These are phyloP conservation scores for Haliclona indistincta DNA, from an alignment of 37 sponge, comb jelly and placozoan genomes.

Conservation along the genomic window DNA sequence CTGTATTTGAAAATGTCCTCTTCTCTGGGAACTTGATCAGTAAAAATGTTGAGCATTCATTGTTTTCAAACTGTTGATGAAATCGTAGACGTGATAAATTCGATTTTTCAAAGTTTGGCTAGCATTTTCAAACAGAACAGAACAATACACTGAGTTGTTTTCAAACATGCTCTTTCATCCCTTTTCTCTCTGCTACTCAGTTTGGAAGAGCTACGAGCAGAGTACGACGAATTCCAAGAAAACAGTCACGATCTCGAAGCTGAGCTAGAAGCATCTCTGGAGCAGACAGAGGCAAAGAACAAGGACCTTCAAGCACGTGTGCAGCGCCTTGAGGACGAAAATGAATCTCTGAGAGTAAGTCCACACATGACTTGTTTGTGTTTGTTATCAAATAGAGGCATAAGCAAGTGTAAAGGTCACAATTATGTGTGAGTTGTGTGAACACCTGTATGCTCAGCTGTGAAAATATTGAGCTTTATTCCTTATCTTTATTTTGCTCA, in stretches of 20 bases:
- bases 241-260: constrained; percentile 91
- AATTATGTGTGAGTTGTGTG: neutral
- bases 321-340: constrained; percentile 79
- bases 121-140: no score
- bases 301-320: constrained; percentile 66
- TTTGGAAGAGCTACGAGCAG: constrained; percentile 72
- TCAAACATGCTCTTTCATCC: neutral
- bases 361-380: neutral
- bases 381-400: neutral
- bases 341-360: constrained; percentile 78
- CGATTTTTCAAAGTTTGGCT: no score
- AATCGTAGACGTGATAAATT: no score
- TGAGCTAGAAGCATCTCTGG: constrained; percentile 90
- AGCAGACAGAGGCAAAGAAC: constrained; percentile 80
- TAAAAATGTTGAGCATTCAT: no score
- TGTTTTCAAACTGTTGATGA: no score
- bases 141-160: neutral
- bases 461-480: no score
- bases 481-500: neutral
- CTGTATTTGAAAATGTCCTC: no score
- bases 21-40: no score
- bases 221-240: constrained; percentile 92
- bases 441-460: no score
- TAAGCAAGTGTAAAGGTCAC: neutral
- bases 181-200: constrained; percentile 20